phyloP scores from a whole-genome alignment of 2,797 vertebrate species.

The Hydrophis major region DNA sequence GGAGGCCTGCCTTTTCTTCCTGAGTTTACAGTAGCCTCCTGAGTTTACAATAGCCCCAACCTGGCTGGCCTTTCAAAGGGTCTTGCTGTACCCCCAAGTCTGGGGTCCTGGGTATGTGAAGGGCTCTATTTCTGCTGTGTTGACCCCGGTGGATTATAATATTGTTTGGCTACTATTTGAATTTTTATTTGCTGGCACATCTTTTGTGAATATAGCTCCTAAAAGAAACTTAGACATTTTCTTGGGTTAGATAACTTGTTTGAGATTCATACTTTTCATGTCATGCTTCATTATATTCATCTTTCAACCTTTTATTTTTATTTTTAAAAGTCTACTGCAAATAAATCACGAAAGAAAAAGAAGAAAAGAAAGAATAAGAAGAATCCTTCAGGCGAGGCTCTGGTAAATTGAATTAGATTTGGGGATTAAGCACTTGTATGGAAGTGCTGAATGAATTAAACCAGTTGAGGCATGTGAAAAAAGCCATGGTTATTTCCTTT shows the following conservation, averaged over 20 bases:
- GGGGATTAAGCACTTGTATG: not conserved
- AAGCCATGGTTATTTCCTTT: not conserved
- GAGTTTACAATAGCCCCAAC: not conserved
- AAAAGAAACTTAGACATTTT: not conserved
- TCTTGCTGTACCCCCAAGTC: not conserved
- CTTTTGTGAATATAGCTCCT: not conserved
- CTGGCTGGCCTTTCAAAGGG: not conserved
- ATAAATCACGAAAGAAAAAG: conserved; percentile 86
- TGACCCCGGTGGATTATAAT: not conserved
- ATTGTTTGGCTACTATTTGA: not conserved
- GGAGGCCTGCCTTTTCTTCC: not conserved
- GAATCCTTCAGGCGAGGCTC: conserved; percentile 61
- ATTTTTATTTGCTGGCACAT: not conserved
- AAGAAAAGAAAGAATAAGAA: conserved; percentile 90
- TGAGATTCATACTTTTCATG: not conserved
- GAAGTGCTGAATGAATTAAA: not conserved
- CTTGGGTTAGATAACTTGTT: rapidly evolving
- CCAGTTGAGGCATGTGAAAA: not conserved
- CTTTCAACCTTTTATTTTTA: conserved; percentile 27
- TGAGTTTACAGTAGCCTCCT: not conserved
- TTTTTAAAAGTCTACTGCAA: conserved; percentile 66
- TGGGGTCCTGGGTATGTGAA: not conserved
- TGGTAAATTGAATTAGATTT: conserved; percentile 66
- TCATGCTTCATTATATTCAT: rapidly evolving
- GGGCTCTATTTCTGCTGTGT: not conserved